Base-by-base conservation (phyloP, 2,113 vertebrate species). In the Channa argus region DNA sequence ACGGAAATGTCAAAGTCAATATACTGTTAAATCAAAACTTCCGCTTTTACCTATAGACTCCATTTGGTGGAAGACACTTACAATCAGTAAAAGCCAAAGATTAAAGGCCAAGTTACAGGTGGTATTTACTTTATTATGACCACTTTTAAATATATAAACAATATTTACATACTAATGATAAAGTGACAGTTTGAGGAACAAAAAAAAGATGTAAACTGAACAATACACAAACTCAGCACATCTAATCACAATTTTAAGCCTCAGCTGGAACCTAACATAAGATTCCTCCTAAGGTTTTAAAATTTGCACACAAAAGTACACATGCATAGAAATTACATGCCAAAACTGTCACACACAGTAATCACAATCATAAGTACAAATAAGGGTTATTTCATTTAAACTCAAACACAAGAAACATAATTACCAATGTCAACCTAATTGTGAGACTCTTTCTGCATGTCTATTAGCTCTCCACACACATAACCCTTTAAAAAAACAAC, bases 121-220 rank as follows among this genome's bases (percentile, higher is more conserved):
- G 72, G 77, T 77, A 84, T 83, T 86, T 71, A 37, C 55, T 88
- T 91, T 89, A 92, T 84, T 90, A 73, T 83, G 79, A 86, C 66
- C 87, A 83, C 69, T 80, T 84, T 71, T 78, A 85, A 74, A 89
- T 90, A 76, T 93, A 91, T 80, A 89, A 92, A 90, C 87, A 84
- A 74, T 91, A 91, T 91, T 85, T 91, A 91, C 90, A 92, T 77
- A 88, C 43, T 56, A 66, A 78, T 54, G 53, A 82, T 87, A 77
- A 15, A 69, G 79, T 49, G 34, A 86, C 45, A 74, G 56, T 67
- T 49, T 54, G 37, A 58, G 7, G 33, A 73, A 87, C 39, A 80
- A 79, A 89, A 88, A 88, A 78, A 54, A 68, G 81, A 83, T 85
- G 69, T 60, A 52, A 84, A 86, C 55, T 63, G 46, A 85, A 77